A percentile compares a stretch with the other conserved stretches of the same genome.
Evolutionary conservation across 37 sponge, comb jelly and placozoan species (phyloP).

Genomic region (Beroe ovata): DNA sequence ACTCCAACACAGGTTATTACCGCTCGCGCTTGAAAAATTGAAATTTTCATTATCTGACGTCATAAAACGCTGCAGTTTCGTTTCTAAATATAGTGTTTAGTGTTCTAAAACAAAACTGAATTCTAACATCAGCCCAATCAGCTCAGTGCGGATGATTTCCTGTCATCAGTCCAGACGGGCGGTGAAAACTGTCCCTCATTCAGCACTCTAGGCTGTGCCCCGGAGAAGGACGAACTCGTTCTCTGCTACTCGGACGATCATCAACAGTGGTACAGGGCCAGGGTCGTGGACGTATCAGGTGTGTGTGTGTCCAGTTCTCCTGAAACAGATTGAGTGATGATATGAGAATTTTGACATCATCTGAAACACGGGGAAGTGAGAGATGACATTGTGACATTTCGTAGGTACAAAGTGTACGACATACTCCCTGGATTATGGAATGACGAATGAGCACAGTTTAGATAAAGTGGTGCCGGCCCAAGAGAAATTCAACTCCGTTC

Average conservation of each 20-base stretch:
- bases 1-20: slow-evolving; percentile 23
- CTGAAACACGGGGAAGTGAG: no score
- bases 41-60: no score
- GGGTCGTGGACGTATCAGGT: background rate
- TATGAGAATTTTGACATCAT: no score
- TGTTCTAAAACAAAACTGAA: no score
- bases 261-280: slow-evolving; percentile 41
- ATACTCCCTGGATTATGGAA: slow-evolving; percentile 3
- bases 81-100: no score
- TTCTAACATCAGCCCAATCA: no score
- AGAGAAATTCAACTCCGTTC: background rate
- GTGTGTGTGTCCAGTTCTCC: no score
- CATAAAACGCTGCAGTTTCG: no score
- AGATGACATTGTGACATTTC: no score
- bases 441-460: background rate
- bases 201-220: background rate
- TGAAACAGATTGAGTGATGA: no score
- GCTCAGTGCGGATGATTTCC: background rate
- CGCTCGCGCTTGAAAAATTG: no score
- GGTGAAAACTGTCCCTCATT: background rate
- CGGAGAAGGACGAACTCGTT: slow-evolving; percentile 3
- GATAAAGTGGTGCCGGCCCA: background rate
- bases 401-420: no score
- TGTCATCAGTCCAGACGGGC: background rate
- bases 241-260: background rate